Percentiles rank a stretch among this genome's conserved stretches.
Evolutionary conservation across 2,888 invertebrate species (phyloP).

Genomic region (Spodoptera littoralis): DNA sequence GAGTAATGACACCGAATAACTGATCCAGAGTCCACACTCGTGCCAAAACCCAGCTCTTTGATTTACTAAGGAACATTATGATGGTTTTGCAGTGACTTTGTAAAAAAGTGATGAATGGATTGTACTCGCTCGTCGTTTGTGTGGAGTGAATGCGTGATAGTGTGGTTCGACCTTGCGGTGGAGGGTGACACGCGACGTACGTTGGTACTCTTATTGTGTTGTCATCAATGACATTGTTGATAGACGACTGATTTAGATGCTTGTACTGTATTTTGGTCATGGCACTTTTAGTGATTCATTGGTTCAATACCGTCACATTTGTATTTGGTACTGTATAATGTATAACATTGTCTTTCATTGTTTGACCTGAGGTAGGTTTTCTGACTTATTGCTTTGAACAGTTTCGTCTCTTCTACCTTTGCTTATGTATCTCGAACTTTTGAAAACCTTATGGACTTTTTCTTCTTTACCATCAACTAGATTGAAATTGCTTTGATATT

Average conservation of each 20-base stretch:
- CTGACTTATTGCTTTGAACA: too few species aligned
- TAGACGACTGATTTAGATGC: not conserved
- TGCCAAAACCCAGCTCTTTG: conserved; percentile 31
- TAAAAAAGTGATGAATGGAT: conserved; percentile 62
- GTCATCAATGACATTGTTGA: conserved; percentile 15
- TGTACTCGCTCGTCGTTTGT: conserved; percentile 52
- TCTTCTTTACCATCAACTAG: too few species aligned
- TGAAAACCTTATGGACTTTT: too few species aligned
- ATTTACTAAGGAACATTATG: conserved; percentile 26
- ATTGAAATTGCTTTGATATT: too few species aligned
- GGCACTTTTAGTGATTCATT: too few species aligned
- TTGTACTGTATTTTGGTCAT: too few species aligned
- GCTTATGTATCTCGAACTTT: too few species aligned
- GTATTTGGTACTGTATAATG: too few species aligned
- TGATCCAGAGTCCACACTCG: conserved; percentile 16
- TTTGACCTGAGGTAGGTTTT: too few species aligned
- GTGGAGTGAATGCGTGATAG: conserved; percentile 49
- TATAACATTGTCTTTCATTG: too few species aligned
- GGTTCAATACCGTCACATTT: too few species aligned
- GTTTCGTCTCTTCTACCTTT: too few species aligned
- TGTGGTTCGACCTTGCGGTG: conserved; percentile 62
- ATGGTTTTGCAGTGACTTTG: conserved; percentile 39
- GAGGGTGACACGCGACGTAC: conserved; percentile 66
- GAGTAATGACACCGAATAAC: conserved; percentile 30
- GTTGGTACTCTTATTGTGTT: conserved; percentile 35